Evolutionary conservation across 2,888 invertebrate species (phyloP).

Genomic region (Amaurobius ferox): DNA sequence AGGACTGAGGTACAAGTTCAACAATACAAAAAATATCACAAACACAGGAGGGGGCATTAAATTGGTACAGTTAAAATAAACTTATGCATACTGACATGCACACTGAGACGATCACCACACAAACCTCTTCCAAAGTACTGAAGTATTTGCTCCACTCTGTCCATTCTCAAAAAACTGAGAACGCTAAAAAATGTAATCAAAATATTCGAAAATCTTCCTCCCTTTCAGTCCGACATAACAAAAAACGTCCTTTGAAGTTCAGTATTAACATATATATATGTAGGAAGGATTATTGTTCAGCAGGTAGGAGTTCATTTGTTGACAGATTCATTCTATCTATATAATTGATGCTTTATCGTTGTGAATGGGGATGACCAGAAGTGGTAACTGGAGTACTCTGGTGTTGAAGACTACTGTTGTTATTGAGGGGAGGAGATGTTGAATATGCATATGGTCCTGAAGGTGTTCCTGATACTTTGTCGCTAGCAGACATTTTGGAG

Average conservation of each 20-base stretch:
- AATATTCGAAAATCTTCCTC: neutral
- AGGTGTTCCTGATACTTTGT: slow-evolving; percentile 64
- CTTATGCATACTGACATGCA: slow-evolving; percentile 38
- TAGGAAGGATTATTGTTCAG: slow-evolving; percentile 37
- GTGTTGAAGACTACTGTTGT: slow-evolving; percentile 57
- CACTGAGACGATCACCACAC: slow-evolving; percentile 13
- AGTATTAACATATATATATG: slow-evolving; percentile 11
- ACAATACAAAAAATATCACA: slow-evolving; percentile 50
- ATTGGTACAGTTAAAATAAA: slow-evolving; percentile 56
- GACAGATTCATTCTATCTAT: slow-evolving; percentile 18
- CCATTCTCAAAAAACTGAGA: slow-evolving; percentile 32
- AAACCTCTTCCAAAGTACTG: slow-evolving; percentile 28
- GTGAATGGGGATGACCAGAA: slow-evolving; percentile 46
- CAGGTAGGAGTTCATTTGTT: slow-evolving; percentile 41
- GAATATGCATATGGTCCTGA: slow-evolving; percentile 44
- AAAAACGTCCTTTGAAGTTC: slow-evolving; percentile 23
- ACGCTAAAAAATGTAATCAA: slow-evolving; percentile 28
- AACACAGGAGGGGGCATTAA: slow-evolving; percentile 51
- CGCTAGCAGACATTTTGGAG: slow-evolving; percentile 88
- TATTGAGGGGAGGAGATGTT: slow-evolving; percentile 61
- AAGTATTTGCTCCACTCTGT: slow-evolving; percentile 30
- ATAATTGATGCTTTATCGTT: slow-evolving; percentile 40
- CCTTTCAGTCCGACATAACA: slow-evolving; percentile 14
- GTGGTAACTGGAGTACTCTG: slow-evolving; percentile 51
- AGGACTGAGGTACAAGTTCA: slow-evolving; percentile 62